Evolutionary conservation across 2,113 vertebrate genomes (phyloP), one percentile per base, ranked within the genome.

Genomic region (Elgaria multicarinata): DNA sequence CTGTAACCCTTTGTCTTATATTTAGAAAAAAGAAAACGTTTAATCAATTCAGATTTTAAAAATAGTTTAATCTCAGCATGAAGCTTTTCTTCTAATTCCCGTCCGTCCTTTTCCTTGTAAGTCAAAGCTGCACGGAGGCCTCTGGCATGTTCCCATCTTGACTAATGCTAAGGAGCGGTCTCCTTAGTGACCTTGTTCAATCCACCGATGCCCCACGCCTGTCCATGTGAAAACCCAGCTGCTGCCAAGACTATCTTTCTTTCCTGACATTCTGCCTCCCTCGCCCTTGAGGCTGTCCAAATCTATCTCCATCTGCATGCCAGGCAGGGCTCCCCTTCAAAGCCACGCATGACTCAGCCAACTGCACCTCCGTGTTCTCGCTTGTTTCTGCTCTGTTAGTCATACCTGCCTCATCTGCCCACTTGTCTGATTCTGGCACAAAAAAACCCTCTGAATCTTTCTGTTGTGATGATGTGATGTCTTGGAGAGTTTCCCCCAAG

Each of bases 381-480:
- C 58, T 80, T 36, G 18, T 58, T 86, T 80, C 83, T 86, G 67
- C 66, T 90, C 75, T 58, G 33, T 53, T 81, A 74, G 77, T 81
- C 89, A 90, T 82, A 55, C 84, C 33, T 31, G 50, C 42, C 39
- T 86, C 83, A 81, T 86, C 77, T 33, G 77, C 67, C 83, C 84
- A 80, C 77, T 86, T 86, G 67, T 81, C 82, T 69, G n/a, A 67
- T 67, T 55, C 64, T 66, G 88, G 58, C 71, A 67, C 55, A 69
- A 90, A 33, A 26, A 6, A 58, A n/a, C n/a, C n/a, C 77, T 88
- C 62, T 26, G 64, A 31, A 67, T 31, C 13, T 88, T 62, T 93
- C 36, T 67, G 76, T 36, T 53, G 6, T 69, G 31, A 69, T 67
- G 1, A 0, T 0, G 0, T 67, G 1, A 0, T 0, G 0, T 69